phyloP scores from a whole-genome alignment of 2,797 vertebrate species.

The Labeo calbasu region DNA sequence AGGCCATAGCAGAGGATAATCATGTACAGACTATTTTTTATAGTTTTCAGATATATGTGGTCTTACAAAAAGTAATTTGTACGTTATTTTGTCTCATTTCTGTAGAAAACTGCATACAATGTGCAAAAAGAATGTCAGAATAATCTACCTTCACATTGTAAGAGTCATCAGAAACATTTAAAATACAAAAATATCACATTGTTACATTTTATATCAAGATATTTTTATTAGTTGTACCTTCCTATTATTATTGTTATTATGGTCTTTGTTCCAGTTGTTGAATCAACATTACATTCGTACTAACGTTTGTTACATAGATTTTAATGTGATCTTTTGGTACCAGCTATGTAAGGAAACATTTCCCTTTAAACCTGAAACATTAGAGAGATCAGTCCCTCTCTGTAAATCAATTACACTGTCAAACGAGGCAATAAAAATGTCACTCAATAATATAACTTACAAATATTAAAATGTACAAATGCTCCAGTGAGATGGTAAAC shows the following conservation, averaged over 20 bases:
- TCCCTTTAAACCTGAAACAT: not conserved
- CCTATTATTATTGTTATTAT: not conserved
- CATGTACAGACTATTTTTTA: not conserved
- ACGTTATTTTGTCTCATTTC: not conserved
- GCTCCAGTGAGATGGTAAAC: too few species aligned
- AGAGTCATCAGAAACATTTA: not conserved
- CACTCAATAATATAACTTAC: not conserved
- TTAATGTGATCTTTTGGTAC: not conserved
- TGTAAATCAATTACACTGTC: not conserved
- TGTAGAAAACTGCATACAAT: not conserved
- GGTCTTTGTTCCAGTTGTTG: not conserved
- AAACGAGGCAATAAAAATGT: not conserved
- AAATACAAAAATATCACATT: not conserved
- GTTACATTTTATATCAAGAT: slow-evolving; percentile 9
- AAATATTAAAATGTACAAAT: slow-evolving; percentile 7
- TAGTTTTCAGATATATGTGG: slow-evolving; percentile 2
- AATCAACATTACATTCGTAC: not conserved
- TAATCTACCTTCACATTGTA: slow-evolving; percentile 2
- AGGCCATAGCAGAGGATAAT: slow-evolving; percentile 2
- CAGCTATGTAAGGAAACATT: not conserved
- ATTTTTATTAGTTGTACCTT: not conserved
- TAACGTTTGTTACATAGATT: not conserved
- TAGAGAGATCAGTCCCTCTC: not conserved
- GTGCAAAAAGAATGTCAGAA: not conserved
- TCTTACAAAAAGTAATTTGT: not conserved